phyloP scores from a whole-genome alignment of 2,888 invertebrate genomes.

The Hyles lineata region DNA sequence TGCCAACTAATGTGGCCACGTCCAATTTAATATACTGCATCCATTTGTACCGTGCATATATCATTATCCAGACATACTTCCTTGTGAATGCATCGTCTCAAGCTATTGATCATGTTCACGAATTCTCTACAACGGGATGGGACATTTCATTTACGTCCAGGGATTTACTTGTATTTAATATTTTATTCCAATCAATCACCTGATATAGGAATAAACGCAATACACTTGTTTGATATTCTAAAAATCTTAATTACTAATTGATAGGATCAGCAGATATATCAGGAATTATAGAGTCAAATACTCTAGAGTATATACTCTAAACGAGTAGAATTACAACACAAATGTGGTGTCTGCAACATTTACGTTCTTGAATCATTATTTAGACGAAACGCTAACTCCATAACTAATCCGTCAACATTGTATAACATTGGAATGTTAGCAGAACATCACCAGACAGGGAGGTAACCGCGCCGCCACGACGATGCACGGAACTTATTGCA shows the following conservation, averaged over 20 bases:
- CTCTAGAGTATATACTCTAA: not conserved
- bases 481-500: conserved; percentile 25
- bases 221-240: too few relatives aligned
- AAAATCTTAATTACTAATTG: too few relatives aligned
- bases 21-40: conserved; percentile 27
- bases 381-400: not conserved
- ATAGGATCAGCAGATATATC: too few relatives aligned
- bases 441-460: conserved; percentile 44
- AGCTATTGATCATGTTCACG: not conserved
- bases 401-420: conserved; percentile 51
- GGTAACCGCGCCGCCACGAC: conserved; percentile 43
- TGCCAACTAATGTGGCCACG: conserved; percentile 58
- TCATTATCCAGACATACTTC: not conserved
- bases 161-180: not conserved
- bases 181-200: too few relatives aligned
- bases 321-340: not conserved
- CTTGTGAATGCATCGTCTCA: not conserved
- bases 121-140: not conserved
- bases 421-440: conserved; percentile 53
- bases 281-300: not conserved
- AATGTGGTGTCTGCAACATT: not conserved
- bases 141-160: not conserved
- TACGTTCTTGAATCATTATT: not conserved
- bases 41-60: conserved; percentile 32
- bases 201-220: too few relatives aligned